These are phyloP conservation scores for Symphodus melops DNA, from an alignment of 2,113 vertebrate genomes.

Conservation along the genomic window DNA sequence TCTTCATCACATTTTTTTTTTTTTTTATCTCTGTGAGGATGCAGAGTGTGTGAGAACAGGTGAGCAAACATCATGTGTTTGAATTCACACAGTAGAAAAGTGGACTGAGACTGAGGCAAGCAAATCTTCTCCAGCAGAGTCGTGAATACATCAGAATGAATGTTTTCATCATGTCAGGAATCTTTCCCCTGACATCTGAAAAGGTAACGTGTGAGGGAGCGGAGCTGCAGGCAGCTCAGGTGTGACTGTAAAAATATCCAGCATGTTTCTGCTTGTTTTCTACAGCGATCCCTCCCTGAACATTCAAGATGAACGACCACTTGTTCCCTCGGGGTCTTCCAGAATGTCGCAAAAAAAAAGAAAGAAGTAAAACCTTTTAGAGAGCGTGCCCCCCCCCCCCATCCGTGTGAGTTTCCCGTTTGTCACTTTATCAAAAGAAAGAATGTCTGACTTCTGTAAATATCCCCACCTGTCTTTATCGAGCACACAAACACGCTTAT, in stretches of 20 bases:
- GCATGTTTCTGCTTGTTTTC: neutral
- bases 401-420: neutral
- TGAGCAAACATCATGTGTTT: no score
- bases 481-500: conserved; percentile 25
- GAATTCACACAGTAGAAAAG: no score
- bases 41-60: no score
- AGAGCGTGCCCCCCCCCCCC: neutral
- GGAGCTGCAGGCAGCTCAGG: neutral
- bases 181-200: neutral
- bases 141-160: no score
- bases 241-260: neutral
- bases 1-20: no score
- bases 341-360: neutral
- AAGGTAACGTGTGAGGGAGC: neutral
- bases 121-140: no score
- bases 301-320: conserved; percentile 5
- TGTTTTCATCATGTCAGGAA: neutral
- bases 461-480: neutral
- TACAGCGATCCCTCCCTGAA: conserved; percentile 15
- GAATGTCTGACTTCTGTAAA: conserved; percentile 4
- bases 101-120: no score
- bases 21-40: no score
- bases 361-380: neutral
- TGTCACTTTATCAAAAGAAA: neutral
- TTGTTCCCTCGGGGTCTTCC: neutral